phyloP scores from a whole-genome alignment of 2,888 invertebrate species.

The Scaptodrosophila latifasciaeformis region DNA sequence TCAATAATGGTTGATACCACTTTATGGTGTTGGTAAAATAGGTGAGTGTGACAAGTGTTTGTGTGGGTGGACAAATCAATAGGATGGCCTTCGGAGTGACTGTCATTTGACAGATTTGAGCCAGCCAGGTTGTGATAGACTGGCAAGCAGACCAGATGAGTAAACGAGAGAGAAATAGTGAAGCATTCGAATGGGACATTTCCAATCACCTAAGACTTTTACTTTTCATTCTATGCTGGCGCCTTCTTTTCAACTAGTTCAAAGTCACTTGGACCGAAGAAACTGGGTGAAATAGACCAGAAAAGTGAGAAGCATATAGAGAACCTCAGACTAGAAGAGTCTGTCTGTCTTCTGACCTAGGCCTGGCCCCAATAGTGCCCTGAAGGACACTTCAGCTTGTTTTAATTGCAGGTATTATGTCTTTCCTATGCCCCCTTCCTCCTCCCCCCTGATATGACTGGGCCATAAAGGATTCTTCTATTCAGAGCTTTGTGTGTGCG shows the following conservation, averaged over 20 bases:
- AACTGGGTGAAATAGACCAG: no score
- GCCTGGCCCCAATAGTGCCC: conserved; percentile 64
- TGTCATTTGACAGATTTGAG: conserved; percentile 63
- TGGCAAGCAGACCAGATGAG: conserved; percentile 14
- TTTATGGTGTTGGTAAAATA: no score
- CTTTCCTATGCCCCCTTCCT: conserved; percentile 50
- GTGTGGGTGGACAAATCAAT: conserved; percentile 55
- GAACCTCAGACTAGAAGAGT: no score
- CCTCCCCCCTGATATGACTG: no score
- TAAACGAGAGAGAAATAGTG: not conserved
- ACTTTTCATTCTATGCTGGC: not conserved
- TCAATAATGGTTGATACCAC: conserved; percentile 66
- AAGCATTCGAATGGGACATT: not conserved
- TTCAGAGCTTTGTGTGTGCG: conserved; percentile 13
- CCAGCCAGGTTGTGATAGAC: conserved; percentile 29
- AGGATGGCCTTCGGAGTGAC: conserved; percentile 55
- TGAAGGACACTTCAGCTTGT: conserved; percentile 67
- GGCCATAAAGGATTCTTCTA: no score
- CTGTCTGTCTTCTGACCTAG: conserved; percentile 69
- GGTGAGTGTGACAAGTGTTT: no score
- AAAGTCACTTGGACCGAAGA: conserved; percentile 35
- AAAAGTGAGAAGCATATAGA: no score
- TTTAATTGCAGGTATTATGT: conserved; percentile 72
- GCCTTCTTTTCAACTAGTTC: conserved; percentile 53
- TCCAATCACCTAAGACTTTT: not conserved